Evolutionary conservation across 2,797 vertebrate species (phyloP), one percentile per base, ranked within the genome.

Genomic region (Sylvilagus floridanus): DNA sequence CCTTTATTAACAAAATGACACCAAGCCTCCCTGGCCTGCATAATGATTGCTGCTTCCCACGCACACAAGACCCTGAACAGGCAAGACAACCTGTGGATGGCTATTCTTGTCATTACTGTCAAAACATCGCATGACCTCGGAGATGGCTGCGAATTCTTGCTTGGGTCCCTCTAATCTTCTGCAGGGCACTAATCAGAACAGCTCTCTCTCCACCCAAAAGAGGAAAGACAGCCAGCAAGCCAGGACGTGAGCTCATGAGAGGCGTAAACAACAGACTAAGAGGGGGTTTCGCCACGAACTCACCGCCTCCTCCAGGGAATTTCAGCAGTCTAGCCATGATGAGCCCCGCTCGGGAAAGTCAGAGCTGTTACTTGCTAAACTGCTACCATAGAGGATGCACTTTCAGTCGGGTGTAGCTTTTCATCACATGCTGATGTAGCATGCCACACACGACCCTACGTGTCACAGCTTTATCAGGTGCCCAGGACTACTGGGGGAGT

Each of bases 1-100:
- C 94, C 86, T 97, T 97, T 98, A 98, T 98, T 98, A 98, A 98
- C 93, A 97, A 98, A 98, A 97, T 19, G 84, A 97, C 96, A 97
- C 92, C 94, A 85, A 97, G 94, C 84, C 95, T 95, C 94, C 37
- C 95, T 84, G 95, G 97, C 95, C 95, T 95, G 91, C 47, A 60
- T 92, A 96, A 97, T 32, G 91, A 95, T 76, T 94, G 94, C 54
- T 57, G 76, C 87, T 47, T 76, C 83, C 87, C 66, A 91, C 77
- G 92, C 92, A 84, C 75, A 9, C 96, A 95, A 96, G 84, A 97
- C 94, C 88, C 91, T 65, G n/a, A 88, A 90, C 1, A 22, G 84
- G 93, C 30, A 97, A 94, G 86, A 95, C 57, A 81, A 96, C 92
- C 96, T 97, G 85, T 92, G 94, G 97, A 92, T 72, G 30, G 63